phyloP scores from a whole-genome alignment of 2,888 invertebrate species.

The Yponomeuta sedellus region DNA sequence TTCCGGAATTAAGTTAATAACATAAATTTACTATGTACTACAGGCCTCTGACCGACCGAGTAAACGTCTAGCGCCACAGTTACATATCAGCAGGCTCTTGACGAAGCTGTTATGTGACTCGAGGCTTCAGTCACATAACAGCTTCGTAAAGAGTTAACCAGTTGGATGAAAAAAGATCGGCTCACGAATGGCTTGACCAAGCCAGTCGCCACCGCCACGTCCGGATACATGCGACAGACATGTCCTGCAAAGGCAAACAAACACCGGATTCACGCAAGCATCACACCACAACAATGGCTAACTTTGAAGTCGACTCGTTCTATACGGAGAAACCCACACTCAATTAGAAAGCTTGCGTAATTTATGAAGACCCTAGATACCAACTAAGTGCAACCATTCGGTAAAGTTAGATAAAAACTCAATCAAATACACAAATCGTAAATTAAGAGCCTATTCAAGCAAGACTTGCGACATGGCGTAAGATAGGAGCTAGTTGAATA shows the following conservation, averaged over 20 bases:
- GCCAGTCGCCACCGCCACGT: neutral
- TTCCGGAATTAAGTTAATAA: no score
- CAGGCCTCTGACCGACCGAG: no score
- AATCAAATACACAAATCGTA: neutral
- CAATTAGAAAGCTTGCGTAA: conserved; percentile 24
- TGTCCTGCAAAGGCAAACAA: conserved; percentile 27
- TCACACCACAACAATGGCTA: conserved; percentile 34
- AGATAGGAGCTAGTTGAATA: neutral
- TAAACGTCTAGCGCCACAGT: no score
- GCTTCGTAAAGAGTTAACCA: neutral
- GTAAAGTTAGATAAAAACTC: neutral
- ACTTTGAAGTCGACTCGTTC: conserved; percentile 27
- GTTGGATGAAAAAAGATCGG: neutral
- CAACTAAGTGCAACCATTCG: conserved; percentile 21
- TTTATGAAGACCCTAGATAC: conserved; percentile 1
- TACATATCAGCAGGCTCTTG: no score
- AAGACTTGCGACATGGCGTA: neutral
- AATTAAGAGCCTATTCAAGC: neutral
- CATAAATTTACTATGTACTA: no score
- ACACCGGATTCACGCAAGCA: conserved; percentile 40
- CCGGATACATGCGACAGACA: neutral
- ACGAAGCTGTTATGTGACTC: no score
- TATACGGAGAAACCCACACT: conserved; percentile 29
- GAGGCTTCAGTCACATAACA: no score
- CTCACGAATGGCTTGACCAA: neutral